These are phyloP conservation scores for Cheilosia variabilis DNA, from an alignment of 2,888 invertebrate species.

Conservation along the genomic window DNA sequence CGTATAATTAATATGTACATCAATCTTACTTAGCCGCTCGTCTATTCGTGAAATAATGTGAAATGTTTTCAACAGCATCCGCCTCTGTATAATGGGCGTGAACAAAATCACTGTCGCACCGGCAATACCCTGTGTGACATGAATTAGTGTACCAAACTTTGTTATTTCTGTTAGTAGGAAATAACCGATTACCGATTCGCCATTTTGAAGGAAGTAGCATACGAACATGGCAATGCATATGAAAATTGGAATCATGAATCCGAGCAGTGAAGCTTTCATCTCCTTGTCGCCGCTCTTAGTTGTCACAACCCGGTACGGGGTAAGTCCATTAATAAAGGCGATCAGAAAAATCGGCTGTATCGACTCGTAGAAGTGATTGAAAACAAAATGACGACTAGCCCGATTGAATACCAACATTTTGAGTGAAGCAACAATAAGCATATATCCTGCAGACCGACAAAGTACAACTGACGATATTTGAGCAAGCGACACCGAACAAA, in stretches of 20 bases:
- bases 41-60: neutral
- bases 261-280: neutral
- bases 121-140: neutral
- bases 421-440: neutral
- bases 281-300: neutral
- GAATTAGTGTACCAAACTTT: constrained; percentile 4
- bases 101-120: neutral
- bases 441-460: neutral
- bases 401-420: neutral
- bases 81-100: neutral
- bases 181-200: constrained; percentile 61
- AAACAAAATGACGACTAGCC: neutral
- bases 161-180: constrained; percentile 63
- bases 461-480: too few species aligned
- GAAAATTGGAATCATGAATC: neutral
- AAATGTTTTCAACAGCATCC: neutral
- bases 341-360: neutral
- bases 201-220: neutral
- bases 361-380: neutral
- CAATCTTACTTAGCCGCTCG: neutral
- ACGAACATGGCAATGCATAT: neutral
- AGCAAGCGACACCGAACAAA: too few species aligned
- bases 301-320: neutral
- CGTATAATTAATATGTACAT: neutral
- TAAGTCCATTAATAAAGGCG: neutral